Evolutionary conservation across 1,140 invertebrate species (phyloP).

Genomic region (Harpegnathos saltator): DNA sequence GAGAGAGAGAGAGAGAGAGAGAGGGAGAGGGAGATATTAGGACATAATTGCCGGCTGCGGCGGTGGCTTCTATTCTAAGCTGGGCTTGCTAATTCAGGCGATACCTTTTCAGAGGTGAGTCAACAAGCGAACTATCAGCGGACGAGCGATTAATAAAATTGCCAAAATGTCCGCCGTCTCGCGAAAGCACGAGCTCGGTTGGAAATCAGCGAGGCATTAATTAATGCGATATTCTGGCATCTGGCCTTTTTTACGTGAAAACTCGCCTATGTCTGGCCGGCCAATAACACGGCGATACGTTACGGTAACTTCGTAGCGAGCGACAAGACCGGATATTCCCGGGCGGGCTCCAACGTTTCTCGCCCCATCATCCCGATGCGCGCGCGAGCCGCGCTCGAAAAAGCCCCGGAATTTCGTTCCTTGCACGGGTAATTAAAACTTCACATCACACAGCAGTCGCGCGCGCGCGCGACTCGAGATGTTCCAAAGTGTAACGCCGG

Average conservation of each 20-base stretch:
- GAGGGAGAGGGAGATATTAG: neutral
- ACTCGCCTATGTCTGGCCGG: neutral
- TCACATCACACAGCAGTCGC: neutral
- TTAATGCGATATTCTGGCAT: constrained; percentile 19
- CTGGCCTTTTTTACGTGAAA: neutral
- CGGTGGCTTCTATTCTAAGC: constrained; percentile 13
- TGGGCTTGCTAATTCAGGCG: constrained; percentile 25
- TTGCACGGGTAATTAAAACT: constrained; percentile 26
- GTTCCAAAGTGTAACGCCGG: neutral
- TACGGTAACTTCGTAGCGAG: neutral
- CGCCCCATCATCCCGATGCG: neutral
- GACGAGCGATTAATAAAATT: constrained; percentile 13
- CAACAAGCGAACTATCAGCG: neutral
- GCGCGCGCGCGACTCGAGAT: neutral
- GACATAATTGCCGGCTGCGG: constrained; percentile 7
- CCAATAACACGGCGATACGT: neutral
- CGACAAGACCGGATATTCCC: neutral
- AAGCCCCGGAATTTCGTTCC: neutral
- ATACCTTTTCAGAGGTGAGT: neutral
- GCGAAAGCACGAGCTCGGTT: neutral
- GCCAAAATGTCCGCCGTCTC: neutral
- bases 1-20: too few species aligned
- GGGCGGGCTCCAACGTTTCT: neutral
- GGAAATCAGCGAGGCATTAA: neutral
- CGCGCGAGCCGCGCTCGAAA: neutral